These are phyloP conservation scores for Aplysia californica DNA, from an alignment of 1,140 invertebrate species.

Conservation along the genomic window DNA sequence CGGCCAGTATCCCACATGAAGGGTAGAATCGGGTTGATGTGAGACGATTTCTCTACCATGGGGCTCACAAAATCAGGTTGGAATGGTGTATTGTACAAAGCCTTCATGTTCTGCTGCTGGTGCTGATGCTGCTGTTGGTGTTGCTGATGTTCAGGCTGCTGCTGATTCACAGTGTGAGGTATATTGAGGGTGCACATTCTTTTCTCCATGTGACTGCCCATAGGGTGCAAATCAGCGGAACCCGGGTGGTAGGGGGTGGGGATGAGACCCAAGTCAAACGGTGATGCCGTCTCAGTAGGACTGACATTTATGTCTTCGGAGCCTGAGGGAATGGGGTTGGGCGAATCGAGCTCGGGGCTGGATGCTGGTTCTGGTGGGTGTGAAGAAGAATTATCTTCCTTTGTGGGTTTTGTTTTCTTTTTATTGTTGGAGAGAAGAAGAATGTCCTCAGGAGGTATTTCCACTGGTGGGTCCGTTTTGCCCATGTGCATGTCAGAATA, in stretches of 20 bases:
- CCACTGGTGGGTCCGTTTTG: constrained; percentile 3
- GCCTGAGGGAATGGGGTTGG: neutral
- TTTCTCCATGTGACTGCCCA: neutral
- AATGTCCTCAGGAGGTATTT: neutral
- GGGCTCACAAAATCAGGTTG: no score
- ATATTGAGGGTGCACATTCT: neutral
- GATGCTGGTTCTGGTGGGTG: neutral
- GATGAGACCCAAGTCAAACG: neutral
- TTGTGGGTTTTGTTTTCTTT: neutral
- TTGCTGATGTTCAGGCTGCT: constrained; percentile 1
- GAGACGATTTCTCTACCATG: no score
- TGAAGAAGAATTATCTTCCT: neutral
- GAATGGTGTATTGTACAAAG: neutral
- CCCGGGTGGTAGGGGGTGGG: neutral
- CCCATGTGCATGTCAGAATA: constrained; percentile 12
- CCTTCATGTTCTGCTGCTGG: constrained; percentile 3
- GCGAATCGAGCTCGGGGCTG: neutral
- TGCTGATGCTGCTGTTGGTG: neutral
- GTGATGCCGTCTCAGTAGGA: neutral
- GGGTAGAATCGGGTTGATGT: neutral
- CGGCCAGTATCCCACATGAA: neutral
- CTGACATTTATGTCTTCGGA: neutral
- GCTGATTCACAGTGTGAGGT: neutral
- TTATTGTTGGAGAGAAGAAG: neutral
- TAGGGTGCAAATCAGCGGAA: neutral